Conservation (phyloP, 2,797 vertebrate species). For the Notolabrus celidotus region DNA sequence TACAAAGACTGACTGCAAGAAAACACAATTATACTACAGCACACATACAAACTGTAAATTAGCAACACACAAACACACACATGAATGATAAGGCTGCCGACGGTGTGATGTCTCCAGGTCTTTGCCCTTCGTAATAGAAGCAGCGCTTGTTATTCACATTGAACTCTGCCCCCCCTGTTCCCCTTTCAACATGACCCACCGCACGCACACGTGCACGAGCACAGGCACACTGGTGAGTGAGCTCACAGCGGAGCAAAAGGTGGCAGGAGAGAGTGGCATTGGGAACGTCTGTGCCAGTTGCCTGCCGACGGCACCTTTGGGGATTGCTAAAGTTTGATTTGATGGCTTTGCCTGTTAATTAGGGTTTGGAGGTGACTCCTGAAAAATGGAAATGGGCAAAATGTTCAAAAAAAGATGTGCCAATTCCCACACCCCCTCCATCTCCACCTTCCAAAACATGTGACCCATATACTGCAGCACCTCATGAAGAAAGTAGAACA, state of each 20-base stretch:
- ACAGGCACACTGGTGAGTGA: slow-evolving; percentile 48
- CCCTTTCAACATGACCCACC: slow-evolving; percentile 16
- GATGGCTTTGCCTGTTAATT: slow-evolving; percentile 83
- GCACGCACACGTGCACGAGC: slow-evolving; percentile 1
- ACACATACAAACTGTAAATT: slow-evolving; percentile 48
- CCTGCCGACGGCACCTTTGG: slow-evolving; percentile 75
- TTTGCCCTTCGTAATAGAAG: slow-evolving; percentile 59
- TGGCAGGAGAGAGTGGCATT: slow-evolving; percentile 66
- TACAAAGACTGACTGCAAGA: slow-evolving; percentile 39
- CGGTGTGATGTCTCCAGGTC: slow-evolving; percentile 68
- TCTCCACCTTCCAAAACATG: slow-evolving; percentile 83
- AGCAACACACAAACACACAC: slow-evolving; percentile 44
- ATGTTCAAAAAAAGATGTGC: slow-evolving; percentile 79
- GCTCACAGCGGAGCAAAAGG: slow-evolving; percentile 57
- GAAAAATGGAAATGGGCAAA: slow-evolving; percentile 80
- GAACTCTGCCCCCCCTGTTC: slow-evolving; percentile 57
- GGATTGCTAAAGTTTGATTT: slow-evolving; percentile 84
- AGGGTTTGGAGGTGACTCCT: slow-evolving; percentile 84
- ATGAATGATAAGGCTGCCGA: slow-evolving; percentile 60
- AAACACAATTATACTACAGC: slow-evolving; percentile 32
- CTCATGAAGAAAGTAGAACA: slow-evolving; percentile 79
- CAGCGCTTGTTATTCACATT: slow-evolving; percentile 62
- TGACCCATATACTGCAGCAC: slow-evolving; percentile 79
- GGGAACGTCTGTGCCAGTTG: slow-evolving; percentile 75
- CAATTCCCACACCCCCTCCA: slow-evolving; percentile 76